These are phyloP conservation scores for Poeciliopsis gracilis DNA, from an alignment of 2,797 vertebrate genomes.

Conservation along the genomic window DNA sequence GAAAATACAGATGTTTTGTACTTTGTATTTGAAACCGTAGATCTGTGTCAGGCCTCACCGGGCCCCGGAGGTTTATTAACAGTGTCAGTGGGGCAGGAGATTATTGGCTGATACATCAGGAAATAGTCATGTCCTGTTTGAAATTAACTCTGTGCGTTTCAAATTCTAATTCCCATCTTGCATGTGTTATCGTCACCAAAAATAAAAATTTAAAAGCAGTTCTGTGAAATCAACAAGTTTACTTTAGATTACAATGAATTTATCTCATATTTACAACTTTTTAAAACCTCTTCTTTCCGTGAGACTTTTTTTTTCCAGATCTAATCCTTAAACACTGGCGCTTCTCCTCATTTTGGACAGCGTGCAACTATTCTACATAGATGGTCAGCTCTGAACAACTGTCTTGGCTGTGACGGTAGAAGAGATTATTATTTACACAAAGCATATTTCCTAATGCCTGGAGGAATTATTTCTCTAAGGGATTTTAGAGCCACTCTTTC, in stretches of 20 bases:
- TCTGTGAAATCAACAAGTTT: neutral
- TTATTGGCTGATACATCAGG: slow-evolving; percentile 42
- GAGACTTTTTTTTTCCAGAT: slow-evolving; percentile 27
- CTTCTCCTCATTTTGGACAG: slow-evolving; percentile 72
- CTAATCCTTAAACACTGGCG: slow-evolving; percentile 15
- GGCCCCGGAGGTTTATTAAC: slow-evolving; percentile 62
- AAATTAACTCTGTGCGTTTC: slow-evolving; percentile 3
- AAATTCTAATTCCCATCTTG: neutral
- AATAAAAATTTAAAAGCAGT: neutral
- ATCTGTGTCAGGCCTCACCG: slow-evolving; percentile 47
- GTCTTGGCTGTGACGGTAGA: slow-evolving; percentile 46
- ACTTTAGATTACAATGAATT: neutral
- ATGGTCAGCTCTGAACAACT: slow-evolving; percentile 70
- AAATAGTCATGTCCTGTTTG: slow-evolving; percentile 30
- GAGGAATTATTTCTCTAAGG: slow-evolving; percentile 57
- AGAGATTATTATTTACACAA: slow-evolving; percentile 72
- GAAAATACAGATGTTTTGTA: slow-evolving; percentile 74
- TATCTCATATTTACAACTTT: slow-evolving; percentile 5
- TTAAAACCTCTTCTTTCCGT: slow-evolving; percentile 15
- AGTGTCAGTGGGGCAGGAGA: slow-evolving; percentile 49
- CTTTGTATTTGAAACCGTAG: slow-evolving; percentile 52
- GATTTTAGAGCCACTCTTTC: slow-evolving; percentile 46
- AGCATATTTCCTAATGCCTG: slow-evolving; percentile 75
- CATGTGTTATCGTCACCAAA: slow-evolving; percentile 2
- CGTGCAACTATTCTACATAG: slow-evolving; percentile 78